Base-by-base conservation (phyloP, 2,113 vertebrate genomes). In the Perca fluviatilis region DNA sequence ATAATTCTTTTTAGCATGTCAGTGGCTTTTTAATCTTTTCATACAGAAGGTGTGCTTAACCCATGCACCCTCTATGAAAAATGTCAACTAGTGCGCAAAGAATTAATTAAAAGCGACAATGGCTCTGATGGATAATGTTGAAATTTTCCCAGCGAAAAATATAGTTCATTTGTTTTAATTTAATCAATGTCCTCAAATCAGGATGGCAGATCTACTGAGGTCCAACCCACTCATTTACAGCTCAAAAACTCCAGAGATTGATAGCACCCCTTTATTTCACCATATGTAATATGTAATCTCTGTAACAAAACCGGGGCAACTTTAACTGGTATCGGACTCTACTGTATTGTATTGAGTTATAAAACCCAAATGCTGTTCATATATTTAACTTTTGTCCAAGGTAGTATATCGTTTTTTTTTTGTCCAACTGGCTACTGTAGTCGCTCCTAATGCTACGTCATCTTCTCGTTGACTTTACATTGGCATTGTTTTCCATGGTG, bases 11-110 rank as follows among this genome's bases (percentile, higher is more conserved):
- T 90, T 53, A 77, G 84, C 84, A 77, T 80, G 36, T 81, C 70
- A 75, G 70, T 86, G 83, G 68, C 77, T 88, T 93, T 89, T 89
- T 88, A 87, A 83, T 88, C 74, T 88, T 89, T 89, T 82, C 78
- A 61, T 76, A 74, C 80, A 79, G 61, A 68, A 83, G 78, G 65
- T 78, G 68, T 73, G 65, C 79, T 83, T 89, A 90, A 91, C 87
- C 84, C 64, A 0, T 66, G 62, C 60, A 67, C 72, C 68, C 25
- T 72, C 30, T 56, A 15, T 74, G 69, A 70, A 75, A 88, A 87
- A 89, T 80, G 90, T 89, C 89, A 83, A 70, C 16, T 23, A 51
- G 56, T 16, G 78, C 49, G 18, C 19, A 3, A 49, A 63, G 70
- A 82, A 88, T 90, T 86, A 78, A 94, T 93, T 74, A 87, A 60